Evolutionary conservation across 2,888 invertebrate genomes (phyloP).

Genomic region (Globia sparganii): DNA sequence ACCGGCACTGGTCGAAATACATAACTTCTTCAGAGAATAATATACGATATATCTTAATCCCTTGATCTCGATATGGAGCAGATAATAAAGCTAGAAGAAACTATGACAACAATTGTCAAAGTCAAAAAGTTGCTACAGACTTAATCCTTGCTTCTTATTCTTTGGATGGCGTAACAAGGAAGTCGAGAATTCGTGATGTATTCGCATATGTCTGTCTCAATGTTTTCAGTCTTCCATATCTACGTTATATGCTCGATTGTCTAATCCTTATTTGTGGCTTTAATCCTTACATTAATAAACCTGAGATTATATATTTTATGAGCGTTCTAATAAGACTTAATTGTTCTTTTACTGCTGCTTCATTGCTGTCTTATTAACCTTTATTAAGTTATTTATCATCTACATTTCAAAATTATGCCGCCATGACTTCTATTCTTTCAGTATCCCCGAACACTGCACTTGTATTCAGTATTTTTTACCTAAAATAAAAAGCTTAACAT

Average conservation of each 20-base stretch:
- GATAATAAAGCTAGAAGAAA: slow-evolving; percentile 46
- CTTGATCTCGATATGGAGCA: slow-evolving; percentile 48
- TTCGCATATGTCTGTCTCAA: slow-evolving; percentile 36
- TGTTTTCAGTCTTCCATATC: slow-evolving; percentile 15
- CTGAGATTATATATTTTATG: not conserved
- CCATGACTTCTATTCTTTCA: not conserved
- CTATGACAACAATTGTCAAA: slow-evolving; percentile 31
- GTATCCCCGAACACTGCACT: not conserved
- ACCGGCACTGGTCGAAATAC: slow-evolving; percentile 31
- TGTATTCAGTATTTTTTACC: not conserved
- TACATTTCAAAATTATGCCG: not conserved
- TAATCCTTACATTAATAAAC: slow-evolving; percentile 29
- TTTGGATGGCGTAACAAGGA: slow-evolving; percentile 48
- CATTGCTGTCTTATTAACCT: not conserved
- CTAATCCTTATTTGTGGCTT: not conserved
- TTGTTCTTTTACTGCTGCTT: slow-evolving; percentile 21
- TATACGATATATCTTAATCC: slow-evolving; percentile 58
- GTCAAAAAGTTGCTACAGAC: slow-evolving; percentile 17
- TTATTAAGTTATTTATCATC: not conserved
- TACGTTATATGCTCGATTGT: slow-evolving; percentile 14
- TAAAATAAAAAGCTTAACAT: not conserved
- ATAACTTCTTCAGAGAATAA: slow-evolving; percentile 42
- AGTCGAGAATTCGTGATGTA: slow-evolving; percentile 27
- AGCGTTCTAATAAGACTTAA: not conserved
- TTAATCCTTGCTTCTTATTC: slow-evolving; percentile 47